phyloP scores from a whole-genome alignment of 1,140 invertebrate genomes.

The Dufourea novaeangliae region DNA sequence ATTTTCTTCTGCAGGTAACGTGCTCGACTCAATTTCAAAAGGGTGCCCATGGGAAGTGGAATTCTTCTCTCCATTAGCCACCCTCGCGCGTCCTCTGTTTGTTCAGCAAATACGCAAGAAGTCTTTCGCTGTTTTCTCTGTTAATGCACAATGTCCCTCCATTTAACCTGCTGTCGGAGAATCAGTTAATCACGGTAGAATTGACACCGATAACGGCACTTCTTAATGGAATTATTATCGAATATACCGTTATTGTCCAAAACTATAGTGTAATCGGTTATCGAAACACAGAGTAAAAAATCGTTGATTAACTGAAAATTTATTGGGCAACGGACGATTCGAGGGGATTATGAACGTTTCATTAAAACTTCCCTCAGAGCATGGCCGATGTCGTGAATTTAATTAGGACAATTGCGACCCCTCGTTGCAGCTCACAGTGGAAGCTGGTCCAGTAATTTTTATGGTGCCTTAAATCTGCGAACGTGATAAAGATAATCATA shows the following conservation, averaged over 20 bases:
- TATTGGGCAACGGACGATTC: background rate
- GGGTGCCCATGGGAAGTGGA: background rate
- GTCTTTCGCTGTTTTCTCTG: background rate
- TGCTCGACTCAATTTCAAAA: background rate
- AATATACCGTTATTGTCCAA: no score
- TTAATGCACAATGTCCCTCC: background rate
- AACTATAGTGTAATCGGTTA: background rate
- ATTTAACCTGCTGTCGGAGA: background rate
- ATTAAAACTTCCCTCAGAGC: slow-evolving; percentile 36
- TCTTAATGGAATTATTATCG: background rate
- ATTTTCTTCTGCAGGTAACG: no score
- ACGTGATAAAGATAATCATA: no score
- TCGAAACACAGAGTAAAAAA: background rate
- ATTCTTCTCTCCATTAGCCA: slow-evolving; percentile 8
- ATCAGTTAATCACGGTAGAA: background rate
- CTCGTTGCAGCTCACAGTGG: background rate
- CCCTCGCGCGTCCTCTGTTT: background rate
- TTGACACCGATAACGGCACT: no score
- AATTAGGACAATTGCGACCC: slow-evolving; percentile 35
- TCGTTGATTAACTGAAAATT: background rate
- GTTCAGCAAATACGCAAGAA: background rate
- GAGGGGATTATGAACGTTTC: slow-evolving; percentile 13
- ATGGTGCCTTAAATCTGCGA: background rate
- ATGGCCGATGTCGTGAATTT: slow-evolving; percentile 23
- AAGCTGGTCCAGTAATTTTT: background rate